A percentile compares a stretch with the other conserved stretches of the same genome.
These are phyloP conservation scores for Aldabrachelys gigantea DNA, from an alignment of 2,113 vertebrate species.

Conservation along the genomic window DNA sequence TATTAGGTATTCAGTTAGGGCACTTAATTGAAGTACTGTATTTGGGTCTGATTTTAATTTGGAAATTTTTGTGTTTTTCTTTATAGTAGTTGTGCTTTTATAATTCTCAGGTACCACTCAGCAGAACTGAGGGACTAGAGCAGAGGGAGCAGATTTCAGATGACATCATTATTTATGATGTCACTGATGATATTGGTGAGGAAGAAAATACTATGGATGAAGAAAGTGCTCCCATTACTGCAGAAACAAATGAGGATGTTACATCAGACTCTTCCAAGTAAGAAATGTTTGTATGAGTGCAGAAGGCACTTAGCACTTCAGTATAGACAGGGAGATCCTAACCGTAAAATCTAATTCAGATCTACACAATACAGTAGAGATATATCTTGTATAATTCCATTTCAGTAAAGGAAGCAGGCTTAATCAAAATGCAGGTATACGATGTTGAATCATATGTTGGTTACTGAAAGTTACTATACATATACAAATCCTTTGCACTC, in stretches of 20 bases:
- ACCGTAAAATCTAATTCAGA: not conserved
- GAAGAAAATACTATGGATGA: slow-evolving; percentile 77
- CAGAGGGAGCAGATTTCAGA: slow-evolving; percentile 86
- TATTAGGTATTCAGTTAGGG: not conserved
- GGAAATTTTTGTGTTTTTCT: not conserved
- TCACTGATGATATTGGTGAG: slow-evolving; percentile 82
- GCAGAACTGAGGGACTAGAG: slow-evolving; percentile 82
- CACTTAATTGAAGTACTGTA: not conserved
- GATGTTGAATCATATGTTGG: not conserved
- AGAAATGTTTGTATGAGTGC: slow-evolving; percentile 39
- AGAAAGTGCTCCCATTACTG: slow-evolving; percentile 76
- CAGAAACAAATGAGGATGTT: slow-evolving; percentile 78
- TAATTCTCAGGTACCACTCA: slow-evolving; percentile 79
- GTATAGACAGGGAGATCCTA: not conserved
- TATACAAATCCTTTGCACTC: not conserved
- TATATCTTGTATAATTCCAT: not conserved
- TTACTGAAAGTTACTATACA: too few relatives aligned
- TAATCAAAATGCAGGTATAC: not conserved
- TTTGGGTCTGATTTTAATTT: not conserved
- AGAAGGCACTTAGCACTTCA: not conserved
- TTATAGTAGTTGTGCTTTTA: not conserved
- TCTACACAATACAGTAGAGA: not conserved
- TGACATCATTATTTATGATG: slow-evolving; percentile 94
- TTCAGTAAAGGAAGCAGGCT: not conserved
- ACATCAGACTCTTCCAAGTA: slow-evolving; percentile 81